Base-by-base conservation (phyloP, 2,797 vertebrate species). In the Coilia nasus region DNA sequence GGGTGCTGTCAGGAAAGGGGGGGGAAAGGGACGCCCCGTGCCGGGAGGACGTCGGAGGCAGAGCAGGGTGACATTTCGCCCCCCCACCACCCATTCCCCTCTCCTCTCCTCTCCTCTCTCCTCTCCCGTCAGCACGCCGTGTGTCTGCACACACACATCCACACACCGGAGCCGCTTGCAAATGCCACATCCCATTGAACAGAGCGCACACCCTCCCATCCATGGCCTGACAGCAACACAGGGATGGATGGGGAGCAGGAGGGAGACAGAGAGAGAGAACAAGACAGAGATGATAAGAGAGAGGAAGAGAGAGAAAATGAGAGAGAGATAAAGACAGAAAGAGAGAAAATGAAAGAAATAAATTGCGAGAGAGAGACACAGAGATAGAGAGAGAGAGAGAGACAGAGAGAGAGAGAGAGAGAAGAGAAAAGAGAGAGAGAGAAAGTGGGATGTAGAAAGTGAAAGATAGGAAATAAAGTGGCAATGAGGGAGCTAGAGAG, bases 151-250 rank as follows among this genome's bases (percentile, higher is more conserved):
- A n/a, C n/a, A 81, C 44, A 84, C 78, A 83, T 71, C 71, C 25
- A 67, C 67, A 86, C 84, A 64, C 59, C 19, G 1, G 67, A 67
- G 75, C 84, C 81, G 67, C 86, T 62, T 46, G 84, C 82, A 62
- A 57, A 86, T 87, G 81, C 86, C 86, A 84, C 71, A 67, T 78
- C 71, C 85, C 50, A 85, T 81, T 85, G 81, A 81, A 57, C n/a
- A 44, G 81, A 85, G 85, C 71, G 11, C 50, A 56, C 67, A 71
- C 23, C 25, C 31, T 1, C 81, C 54, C 75, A 83, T 46, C 64
- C 60, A 71, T 47, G 12, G 4, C 78, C 81, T 85, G 81, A 59
- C 83, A 19, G 17, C 1, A 17, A 9, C 3, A 41, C 0, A 41
- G 67, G 19, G 31, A 31, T 4, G 50, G 50, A 54, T 9, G 50